Evolutionary conservation across 2,113 vertebrate genomes (phyloP).

Genomic region (Spea bombifrons): DNA sequence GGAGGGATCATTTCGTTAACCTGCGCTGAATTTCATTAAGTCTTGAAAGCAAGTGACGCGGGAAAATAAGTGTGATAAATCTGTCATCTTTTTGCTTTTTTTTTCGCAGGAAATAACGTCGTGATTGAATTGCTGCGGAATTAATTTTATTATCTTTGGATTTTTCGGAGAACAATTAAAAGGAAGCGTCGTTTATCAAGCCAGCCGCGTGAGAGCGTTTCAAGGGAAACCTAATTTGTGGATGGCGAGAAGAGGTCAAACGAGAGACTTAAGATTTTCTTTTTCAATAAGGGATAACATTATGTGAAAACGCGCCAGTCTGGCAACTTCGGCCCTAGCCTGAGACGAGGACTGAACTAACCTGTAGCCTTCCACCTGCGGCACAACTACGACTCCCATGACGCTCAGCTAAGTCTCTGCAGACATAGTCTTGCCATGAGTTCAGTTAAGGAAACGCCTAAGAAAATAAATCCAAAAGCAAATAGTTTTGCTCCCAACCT

Average conservation of each 20-base stretch:
- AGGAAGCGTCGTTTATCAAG: slow-evolving; percentile 28
- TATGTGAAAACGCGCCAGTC: slow-evolving; percentile 3
- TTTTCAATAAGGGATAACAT: background rate
- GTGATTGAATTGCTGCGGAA: slow-evolving; percentile 30
- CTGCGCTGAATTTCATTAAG: slow-evolving; percentile 13
- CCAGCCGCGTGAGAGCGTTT: slow-evolving; percentile 17
- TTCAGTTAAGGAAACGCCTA: too few species aligned
- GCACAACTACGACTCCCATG: too few species aligned
- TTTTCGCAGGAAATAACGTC: slow-evolving; percentile 38
- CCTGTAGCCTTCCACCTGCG: too few species aligned
- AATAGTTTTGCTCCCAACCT: too few species aligned
- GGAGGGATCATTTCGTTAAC: slow-evolving; percentile 24
- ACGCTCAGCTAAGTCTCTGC: too few species aligned
- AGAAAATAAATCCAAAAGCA: too few species aligned
- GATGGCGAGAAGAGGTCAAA: slow-evolving; percentile 28
- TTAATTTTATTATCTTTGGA: slow-evolving; percentile 43
- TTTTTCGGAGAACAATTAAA: slow-evolving; percentile 39
- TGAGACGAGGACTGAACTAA: too few species aligned
- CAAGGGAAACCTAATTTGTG: slow-evolving; percentile 36
- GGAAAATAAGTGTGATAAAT: slow-evolving; percentile 42
- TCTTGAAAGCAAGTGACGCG: slow-evolving; percentile 18
- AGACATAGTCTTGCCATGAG: too few species aligned
- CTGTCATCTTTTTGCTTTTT: slow-evolving; percentile 9
- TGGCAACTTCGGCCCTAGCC: too few species aligned
- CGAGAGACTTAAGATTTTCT: slow-evolving; percentile 1